These are phyloP conservation scores for Pachyramphus minor DNA, from an alignment of 2,113 vertebrate species.

Conservation along the genomic window DNA sequence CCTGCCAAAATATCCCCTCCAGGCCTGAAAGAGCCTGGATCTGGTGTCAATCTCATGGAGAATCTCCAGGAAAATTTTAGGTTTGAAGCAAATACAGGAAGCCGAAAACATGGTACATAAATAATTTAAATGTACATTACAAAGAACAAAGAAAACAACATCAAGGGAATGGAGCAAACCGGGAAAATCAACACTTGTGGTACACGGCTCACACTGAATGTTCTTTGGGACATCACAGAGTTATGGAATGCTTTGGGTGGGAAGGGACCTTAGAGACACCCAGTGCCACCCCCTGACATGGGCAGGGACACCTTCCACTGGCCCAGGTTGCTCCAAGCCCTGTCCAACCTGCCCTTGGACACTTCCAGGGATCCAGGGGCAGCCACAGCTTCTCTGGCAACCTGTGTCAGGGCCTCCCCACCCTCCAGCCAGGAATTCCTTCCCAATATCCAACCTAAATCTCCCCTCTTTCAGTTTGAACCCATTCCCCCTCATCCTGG, in stretches of 20 bases:
- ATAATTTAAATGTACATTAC: neutral
- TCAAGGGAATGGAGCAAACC: neutral
- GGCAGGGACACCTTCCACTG: neutral
- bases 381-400: neutral
- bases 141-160: neutral
- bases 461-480: neutral
- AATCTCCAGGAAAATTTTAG: neutral
- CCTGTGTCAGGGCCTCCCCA: neutral
- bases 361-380: neutral
- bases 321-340: neutral
- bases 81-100: neutral
- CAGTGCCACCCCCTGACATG: neutral
- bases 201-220: accelerated
- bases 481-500: neutral
- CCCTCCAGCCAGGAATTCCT: neutral
- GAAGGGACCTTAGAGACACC: neutral
- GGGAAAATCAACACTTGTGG: neutral
- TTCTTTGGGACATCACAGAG: neutral
- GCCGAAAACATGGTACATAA: neutral
- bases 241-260: neutral
- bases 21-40: neutral
- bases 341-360: neutral
- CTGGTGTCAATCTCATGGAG: neutral
- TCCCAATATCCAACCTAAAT: accelerated
- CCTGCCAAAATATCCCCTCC: neutral